Evolutionary conservation across 2,888 invertebrate genomes (phyloP), one percentile per base, ranked within the genome.

Genomic region (Notodonta ziczac): DNA sequence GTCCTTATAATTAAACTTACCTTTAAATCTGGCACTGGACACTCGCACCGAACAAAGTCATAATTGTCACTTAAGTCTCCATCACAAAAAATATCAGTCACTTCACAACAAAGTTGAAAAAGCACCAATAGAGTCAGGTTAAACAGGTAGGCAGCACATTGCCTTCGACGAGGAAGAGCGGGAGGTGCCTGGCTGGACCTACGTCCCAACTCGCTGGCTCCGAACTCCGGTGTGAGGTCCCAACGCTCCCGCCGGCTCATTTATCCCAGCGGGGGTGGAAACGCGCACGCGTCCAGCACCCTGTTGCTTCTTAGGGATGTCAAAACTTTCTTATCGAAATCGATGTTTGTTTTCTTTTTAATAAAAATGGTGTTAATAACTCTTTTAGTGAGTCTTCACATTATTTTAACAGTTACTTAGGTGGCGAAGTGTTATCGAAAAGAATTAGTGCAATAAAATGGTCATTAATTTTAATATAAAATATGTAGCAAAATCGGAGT

Each of bases 281-380:
- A 81, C 91, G 93, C 93, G 93, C 93, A 93, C 86, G 93, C 93
- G 93, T 92, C 87, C 86, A 84, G 87, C 89, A 93, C 93, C 93
- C 93, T 93, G 93, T 93, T 93, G 93, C 93, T 91, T 92, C 92
- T 65, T 83, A 85, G 88, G 69, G 81, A 74, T 63, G 88, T 60
- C 67, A 54, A 48, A 56, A 53, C 5, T 8, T 40, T 16, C 46
- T 46, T 64, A 51, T 65, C 67, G 66, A 54, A 78, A 66, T 87
- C 88, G 87, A 87, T 80, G 67, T 53, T 53, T 56, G 55, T 65
- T 62, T 59, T 56, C 55, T 65, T 62, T 59, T 56, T 44, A 56
- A 6, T 3, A 32, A 56, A 32, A 48, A 54, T 58, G 0, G 42
- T 7, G 42, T 12, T 3, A 0, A 42, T 10, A 42, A 9, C 4